Evolutionary conservation across 2,797 vertebrate species (phyloP).

Genomic region (Galaxias olidus): DNA sequence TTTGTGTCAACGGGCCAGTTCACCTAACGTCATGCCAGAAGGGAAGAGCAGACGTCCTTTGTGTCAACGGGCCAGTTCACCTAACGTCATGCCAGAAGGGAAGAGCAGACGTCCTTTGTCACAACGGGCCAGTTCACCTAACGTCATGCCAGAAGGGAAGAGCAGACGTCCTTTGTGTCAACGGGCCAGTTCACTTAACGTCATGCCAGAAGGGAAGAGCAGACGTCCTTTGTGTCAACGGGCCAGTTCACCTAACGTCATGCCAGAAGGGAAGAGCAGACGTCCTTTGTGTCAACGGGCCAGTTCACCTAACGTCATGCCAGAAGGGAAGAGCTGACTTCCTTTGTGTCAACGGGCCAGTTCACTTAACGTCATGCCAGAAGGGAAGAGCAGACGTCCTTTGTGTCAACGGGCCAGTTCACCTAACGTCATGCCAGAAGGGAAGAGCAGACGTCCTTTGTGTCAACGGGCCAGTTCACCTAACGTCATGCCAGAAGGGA

Average conservation of each 20-base stretch:
- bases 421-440: conserved; percentile 52
- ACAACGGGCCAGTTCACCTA: conserved; percentile 44
- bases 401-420: conserved; percentile 40
- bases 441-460: conserved; percentile 39
- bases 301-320: conserved; percentile 55
- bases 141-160: conserved; percentile 53
- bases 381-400: conserved; percentile 41
- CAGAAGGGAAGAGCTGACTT: conserved; percentile 40
- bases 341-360: conserved; percentile 36
- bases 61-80: conserved; percentile 42
- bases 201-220: conserved; percentile 54
- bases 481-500: conserved; percentile 54
- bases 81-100: conserved; percentile 53
- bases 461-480: conserved; percentile 41
- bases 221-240: conserved; percentile 39
- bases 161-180: conserved; percentile 41
- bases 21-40: conserved; percentile 51
- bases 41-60: conserved; percentile 42
- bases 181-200: conserved; percentile 38
- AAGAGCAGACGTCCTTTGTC: conserved; percentile 32
- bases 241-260: conserved; percentile 49
- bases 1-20: conserved; percentile 41
- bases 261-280: conserved; percentile 47
- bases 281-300: conserved; percentile 35
- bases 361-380: conserved; percentile 54